Evolutionary conservation across 1,140 invertebrate species (phyloP).

Genomic region (Teleogryllus occipitalis): DNA sequence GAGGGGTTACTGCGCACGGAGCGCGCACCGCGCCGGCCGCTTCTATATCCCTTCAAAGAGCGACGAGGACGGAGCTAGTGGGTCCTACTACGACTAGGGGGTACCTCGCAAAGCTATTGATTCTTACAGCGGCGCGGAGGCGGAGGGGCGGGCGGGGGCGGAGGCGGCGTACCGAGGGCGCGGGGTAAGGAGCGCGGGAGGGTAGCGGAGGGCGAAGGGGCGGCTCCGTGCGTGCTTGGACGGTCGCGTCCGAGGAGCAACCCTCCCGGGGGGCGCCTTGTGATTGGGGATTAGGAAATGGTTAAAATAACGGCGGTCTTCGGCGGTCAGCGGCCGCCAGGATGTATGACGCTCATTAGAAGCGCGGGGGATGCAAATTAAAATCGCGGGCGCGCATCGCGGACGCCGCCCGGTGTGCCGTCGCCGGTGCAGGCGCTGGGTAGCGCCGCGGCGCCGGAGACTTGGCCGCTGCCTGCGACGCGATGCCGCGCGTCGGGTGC

Average conservation of each 20-base stretch:
- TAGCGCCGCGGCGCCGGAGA: too few relatives aligned
- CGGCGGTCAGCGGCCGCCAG: not conserved
- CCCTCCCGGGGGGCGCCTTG: not conserved
- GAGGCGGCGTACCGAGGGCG: not conserved
- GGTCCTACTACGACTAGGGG: too few relatives aligned
- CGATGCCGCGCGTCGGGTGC: too few relatives aligned
- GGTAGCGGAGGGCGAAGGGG: not conserved
- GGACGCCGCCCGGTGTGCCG: too few relatives aligned
- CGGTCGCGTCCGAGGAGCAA: not conserved
- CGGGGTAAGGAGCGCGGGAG: not conserved
- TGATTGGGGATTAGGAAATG: constrained; percentile 4
- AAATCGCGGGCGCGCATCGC: not conserved
- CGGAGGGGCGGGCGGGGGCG: not conserved
- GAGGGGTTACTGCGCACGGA: too few relatives aligned
- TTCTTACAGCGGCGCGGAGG: not conserved
- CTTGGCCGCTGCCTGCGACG: too few relatives aligned
- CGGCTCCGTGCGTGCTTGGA: not conserved
- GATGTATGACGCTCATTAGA: not conserved
- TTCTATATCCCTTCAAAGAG: too few relatives aligned
- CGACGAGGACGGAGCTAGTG: too few relatives aligned
- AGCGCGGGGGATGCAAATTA: not conserved
- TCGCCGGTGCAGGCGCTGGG: too few relatives aligned
- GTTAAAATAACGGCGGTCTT: not conserved
- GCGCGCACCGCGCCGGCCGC: too few relatives aligned
- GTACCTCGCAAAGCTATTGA: not conserved